phyloP scores from a whole-genome alignment of 2,888 invertebrate species.

The Caenorhabditis auriculariae region DNA sequence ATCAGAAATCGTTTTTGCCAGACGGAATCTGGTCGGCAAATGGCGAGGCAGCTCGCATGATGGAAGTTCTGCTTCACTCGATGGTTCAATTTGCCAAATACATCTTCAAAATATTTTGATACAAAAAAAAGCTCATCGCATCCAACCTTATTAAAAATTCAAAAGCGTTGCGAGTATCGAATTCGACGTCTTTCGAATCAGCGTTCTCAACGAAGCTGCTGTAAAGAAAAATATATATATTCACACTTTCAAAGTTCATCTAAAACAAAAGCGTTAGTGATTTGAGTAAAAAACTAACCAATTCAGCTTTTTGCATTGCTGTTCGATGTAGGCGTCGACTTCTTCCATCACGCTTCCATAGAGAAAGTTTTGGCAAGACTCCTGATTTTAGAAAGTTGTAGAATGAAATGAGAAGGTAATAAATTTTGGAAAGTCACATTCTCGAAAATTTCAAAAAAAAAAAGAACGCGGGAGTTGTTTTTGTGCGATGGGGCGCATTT shows the following conservation, averaged over 20 bases:
- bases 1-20: constrained; percentile 11
- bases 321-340: constrained; percentile 16
- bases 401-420: too few species aligned
- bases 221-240: constrained; percentile 1
- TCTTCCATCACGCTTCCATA: constrained; percentile 17
- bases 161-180: constrained; percentile 17
- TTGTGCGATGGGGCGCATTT: too few species aligned
- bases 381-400: too few species aligned
- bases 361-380: not conserved
- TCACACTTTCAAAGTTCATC: too few species aligned
- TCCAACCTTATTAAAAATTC: constrained; percentile 22
- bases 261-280: too few species aligned
- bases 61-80: constrained; percentile 9
- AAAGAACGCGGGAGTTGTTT: too few species aligned
- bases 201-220: constrained; percentile 20
- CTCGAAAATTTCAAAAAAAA: too few species aligned
- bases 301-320: constrained; percentile 15
- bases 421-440: too few species aligned
- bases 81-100: constrained; percentile 27
- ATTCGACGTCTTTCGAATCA: constrained; percentile 13
- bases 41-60: constrained; percentile 13
- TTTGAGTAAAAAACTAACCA: constrained; percentile 9
- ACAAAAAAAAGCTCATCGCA: not conserved
- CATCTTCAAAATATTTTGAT: constrained; percentile 10
- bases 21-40: constrained; percentile 11